phyloP scores from a whole-genome alignment of 2,888 invertebrate species.

The Drosophila anomalata region DNA sequence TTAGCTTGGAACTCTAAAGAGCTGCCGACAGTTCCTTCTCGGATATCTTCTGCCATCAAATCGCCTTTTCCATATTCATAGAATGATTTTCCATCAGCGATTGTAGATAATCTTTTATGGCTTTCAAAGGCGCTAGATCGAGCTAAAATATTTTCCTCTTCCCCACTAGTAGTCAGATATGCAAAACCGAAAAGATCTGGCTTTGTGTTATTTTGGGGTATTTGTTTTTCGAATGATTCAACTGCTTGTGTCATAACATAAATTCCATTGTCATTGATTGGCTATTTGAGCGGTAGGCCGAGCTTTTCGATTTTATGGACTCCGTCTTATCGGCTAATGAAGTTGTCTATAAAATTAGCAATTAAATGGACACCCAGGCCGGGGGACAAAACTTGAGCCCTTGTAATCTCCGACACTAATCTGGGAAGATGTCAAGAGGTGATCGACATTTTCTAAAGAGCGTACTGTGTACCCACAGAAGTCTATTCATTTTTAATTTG shows the following conservation, averaged over 20 bases:
- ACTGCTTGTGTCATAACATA: constrained; percentile 62
- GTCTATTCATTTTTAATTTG: constrained; percentile 2
- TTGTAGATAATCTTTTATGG: constrained; percentile 49
- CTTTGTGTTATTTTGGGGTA: constrained; percentile 15
- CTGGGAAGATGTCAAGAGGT: constrained; percentile 8
- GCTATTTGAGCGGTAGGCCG: constrained; percentile 21
- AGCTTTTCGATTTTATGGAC: constrained; percentile 57
- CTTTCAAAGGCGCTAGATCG: constrained; percentile 50
- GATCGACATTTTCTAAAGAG: neutral
- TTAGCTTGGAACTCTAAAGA: constrained; percentile 43
- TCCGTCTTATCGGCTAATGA: constrained; percentile 70
- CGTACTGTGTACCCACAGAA: constrained; percentile 1
- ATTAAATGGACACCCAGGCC: constrained; percentile 63
- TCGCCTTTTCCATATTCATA: constrained; percentile 60
- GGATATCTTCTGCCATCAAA: constrained; percentile 42
- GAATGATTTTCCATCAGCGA: constrained; percentile 24
- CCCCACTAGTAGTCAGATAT: constrained; percentile 49
- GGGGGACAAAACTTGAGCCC: constrained; percentile 35
- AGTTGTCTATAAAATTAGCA: constrained; percentile 74
- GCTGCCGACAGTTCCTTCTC: constrained; percentile 33
- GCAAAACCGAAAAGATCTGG: constrained; percentile 50
- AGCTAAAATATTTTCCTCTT: constrained; percentile 44
- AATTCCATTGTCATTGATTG: constrained; percentile 24
- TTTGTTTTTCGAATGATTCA: constrained; percentile 43
- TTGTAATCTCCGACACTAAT: constrained; percentile 17